A percentile compares a stretch with the other conserved stretches of the same genome.
These are phyloP conservation scores for Sinosuthora webbiana DNA, from an alignment of 2,113 vertebrate species.

Conservation along the genomic window DNA sequence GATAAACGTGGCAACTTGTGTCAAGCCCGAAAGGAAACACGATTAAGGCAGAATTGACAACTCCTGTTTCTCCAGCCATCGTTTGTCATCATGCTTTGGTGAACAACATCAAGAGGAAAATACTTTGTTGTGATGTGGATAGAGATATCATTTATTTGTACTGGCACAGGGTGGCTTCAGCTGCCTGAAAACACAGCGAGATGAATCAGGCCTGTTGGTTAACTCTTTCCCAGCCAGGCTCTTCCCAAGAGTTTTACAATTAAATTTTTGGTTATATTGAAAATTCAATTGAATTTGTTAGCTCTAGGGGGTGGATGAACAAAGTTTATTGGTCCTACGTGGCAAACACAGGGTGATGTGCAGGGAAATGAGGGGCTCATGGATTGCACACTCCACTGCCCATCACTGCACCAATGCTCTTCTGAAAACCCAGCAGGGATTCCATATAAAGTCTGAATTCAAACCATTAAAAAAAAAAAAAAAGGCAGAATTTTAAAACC, in stretches of 20 bases:
- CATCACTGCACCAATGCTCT: rapidly evolving
- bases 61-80: not conserved
- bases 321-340: not conserved
- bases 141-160: not conserved
- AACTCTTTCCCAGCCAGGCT: not conserved
- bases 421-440: not conserved
- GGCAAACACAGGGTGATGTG: not conserved
- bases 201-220: not conserved
- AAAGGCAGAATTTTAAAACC: not conserved
- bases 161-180: not conserved
- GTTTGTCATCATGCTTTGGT: slow-evolving; percentile 5
- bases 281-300: not conserved
- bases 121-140: not conserved
- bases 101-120: not conserved
- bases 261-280: not conserved
- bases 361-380: not conserved
- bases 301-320: too few species aligned
- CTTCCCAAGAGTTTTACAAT: not conserved
- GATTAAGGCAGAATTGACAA: slow-evolving; percentile 36
- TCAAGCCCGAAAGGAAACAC: not conserved
- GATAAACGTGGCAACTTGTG: not conserved
- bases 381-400: not conserved
- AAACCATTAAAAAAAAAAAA: not conserved
- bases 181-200: not conserved
- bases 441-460: not conserved